phyloP scores from a whole-genome alignment of 2,888 invertebrate species.

The Protonemura montana region DNA sequence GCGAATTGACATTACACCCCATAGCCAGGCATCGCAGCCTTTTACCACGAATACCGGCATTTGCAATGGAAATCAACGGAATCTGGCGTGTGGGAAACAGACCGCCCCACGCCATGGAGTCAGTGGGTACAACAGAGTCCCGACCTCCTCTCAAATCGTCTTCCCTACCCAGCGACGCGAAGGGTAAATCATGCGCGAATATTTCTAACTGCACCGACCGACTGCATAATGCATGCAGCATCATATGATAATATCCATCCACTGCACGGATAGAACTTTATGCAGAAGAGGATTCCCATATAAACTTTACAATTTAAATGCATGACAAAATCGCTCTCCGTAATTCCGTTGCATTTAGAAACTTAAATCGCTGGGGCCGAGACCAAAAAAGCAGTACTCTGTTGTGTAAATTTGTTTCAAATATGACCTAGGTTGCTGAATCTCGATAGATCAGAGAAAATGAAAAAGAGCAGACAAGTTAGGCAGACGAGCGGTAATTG shows the following conservation, averaged over 20 bases:
- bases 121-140: background rate
- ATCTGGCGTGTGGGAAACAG: background rate
- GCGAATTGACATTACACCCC: background rate
- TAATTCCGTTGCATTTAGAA: too few relatives aligned
- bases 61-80: conserved; percentile 39
- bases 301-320: background rate
- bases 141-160: background rate
- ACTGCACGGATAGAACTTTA: background rate
- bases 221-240: background rate
- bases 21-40: background rate
- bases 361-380: too few relatives aligned
- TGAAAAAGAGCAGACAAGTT: background rate
- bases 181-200: background rate
- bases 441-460: too few relatives aligned
- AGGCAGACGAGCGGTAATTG: background rate
- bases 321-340: background rate
- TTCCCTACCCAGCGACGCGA: background rate
- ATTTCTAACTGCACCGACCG: background rate
- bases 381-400: too few relatives aligned
- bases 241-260: background rate
- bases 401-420: too few relatives aligned
- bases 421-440: too few relatives aligned
- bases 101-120: background rate
- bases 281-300: background rate
- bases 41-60: background rate